Base-by-base conservation (phyloP, 2,888 invertebrate genomes). In the Drosophila anomelani region DNA sequence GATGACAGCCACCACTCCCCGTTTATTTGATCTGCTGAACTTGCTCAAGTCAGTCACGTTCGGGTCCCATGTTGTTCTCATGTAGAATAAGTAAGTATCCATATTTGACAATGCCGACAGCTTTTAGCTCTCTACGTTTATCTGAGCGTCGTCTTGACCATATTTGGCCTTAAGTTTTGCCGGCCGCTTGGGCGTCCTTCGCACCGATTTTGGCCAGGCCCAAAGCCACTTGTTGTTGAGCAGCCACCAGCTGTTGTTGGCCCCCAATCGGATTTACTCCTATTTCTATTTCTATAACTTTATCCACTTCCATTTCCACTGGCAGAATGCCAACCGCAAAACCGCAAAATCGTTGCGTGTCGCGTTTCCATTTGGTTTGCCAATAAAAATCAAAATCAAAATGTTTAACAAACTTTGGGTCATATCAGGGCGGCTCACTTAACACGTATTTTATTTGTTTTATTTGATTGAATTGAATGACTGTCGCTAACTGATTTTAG, bases 201-300 rank as follows among this genome's bases (percentile, higher is more conserved):
- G 75, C 78, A 72, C 72, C 78, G 75, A 67, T 81, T 80, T 84
- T 78, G 81, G 75, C 64, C 64, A 55, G 43, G 46, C 47, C 69
- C 53, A 79, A 69, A 83, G 82, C 85, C 78, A 84, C 83, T 79
- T 84, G 83, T 78, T 84, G 83, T 86, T 86, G 85, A 68, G 62
- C 64, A 53, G 56, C 67, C 34, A 51, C 17, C 51, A 13, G 51
- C 32, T 34, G 32, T 34, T 49, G 49, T 12, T 64, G 46, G 67
- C 55, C 55, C 39, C 55, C 47, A 41, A 58, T 69, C 38, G 56
- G 56, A 62, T 43, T 44, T 44, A 41, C 68, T 59, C 43, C 67
- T 56, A 62, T 43, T 44, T 51, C 15, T 61, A 62, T 43, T 44
- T 51, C 34, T 15, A 71, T 76, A n/a, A 29, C 47, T 47, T 29